A percentile compares a stretch with the other conserved stretches of the same genome.
phyloP scores from a whole-genome alignment of 2,888 invertebrate genomes.

The Aphelenchoides bicaudatus region DNA sequence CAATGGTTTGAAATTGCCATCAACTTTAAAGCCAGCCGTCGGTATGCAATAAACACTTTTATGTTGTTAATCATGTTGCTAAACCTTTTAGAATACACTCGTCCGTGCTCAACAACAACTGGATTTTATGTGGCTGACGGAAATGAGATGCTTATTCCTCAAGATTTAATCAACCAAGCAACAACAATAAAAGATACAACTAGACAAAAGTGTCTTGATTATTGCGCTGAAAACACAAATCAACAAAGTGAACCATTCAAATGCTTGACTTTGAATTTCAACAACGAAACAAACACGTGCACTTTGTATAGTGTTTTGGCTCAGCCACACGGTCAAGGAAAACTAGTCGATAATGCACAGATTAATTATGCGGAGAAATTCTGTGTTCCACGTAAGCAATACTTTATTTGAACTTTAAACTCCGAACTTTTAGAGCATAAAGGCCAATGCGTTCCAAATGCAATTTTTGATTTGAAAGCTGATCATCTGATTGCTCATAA shows the following conservation, averaged over 20 bases:
- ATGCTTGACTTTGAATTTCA: constrained; percentile 54
- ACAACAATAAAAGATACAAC: constrained; percentile 44
- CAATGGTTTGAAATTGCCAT: not conserved
- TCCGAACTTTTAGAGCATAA: constrained; percentile 31
- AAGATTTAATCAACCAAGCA: constrained; percentile 25
- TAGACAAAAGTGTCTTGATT: constrained; percentile 48
- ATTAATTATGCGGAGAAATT: constrained; percentile 56
- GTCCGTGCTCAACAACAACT: constrained; percentile 39
- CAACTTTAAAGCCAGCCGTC: not conserved
- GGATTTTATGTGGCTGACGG: constrained; percentile 56
- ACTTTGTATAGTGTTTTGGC: constrained; percentile 48
- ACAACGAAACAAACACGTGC: constrained; percentile 43
- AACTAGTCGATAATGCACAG: constrained; percentile 49
- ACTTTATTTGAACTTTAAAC: not conserved
- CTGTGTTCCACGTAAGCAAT: constrained; percentile 46
- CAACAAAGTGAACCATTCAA: constrained; percentile 31
- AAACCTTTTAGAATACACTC: constrained; percentile 8
- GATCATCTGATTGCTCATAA: constrained; percentile 41
- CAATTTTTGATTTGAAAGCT: constrained; percentile 53
- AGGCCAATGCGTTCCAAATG: constrained; percentile 46
- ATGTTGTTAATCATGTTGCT: not conserved
- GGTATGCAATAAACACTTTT: not conserved
- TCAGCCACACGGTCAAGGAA: constrained; percentile 56
- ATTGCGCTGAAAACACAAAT: constrained; percentile 41
- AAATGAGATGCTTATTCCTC: constrained; percentile 50